Percentiles rank a stretch among this genome's conserved stretches.
phyloP scores from a whole-genome alignment of 2,888 invertebrate species.

The Tipula lateralis region DNA sequence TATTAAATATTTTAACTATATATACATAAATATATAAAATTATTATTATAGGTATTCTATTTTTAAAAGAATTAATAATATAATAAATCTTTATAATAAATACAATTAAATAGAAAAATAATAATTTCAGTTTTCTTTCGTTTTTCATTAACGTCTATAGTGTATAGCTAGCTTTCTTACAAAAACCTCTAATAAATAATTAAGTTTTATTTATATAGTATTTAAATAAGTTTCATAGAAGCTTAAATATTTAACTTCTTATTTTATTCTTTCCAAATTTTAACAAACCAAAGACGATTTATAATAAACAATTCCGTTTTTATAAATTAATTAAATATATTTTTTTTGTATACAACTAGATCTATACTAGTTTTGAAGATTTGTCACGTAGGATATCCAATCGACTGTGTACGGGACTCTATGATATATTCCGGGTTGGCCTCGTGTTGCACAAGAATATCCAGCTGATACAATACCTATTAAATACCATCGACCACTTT shows the following conservation, averaged over 20 bases:
- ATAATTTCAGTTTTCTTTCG: neutral
- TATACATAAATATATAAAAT: slow-evolving; percentile 19
- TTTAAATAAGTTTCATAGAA: slow-evolving; percentile 19
- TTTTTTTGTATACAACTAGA: neutral
- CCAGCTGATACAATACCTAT: slow-evolving; percentile 87
- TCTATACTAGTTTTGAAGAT: slow-evolving; percentile 36
- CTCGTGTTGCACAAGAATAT: slow-evolving; percentile 88
- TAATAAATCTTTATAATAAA: slow-evolving; percentile 4
- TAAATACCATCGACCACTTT: slow-evolving; percentile 81
- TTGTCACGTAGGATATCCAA: slow-evolving; percentile 71
- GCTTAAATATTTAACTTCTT: neutral
- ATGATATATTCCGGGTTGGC: slow-evolving; percentile 92
- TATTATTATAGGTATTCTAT: neutral
- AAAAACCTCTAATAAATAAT: neutral
- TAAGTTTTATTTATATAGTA: neutral
- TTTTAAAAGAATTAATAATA: neutral
- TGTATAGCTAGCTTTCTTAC: neutral
- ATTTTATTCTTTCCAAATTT: neutral
- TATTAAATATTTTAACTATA: slow-evolving; percentile 14
- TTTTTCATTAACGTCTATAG: neutral
- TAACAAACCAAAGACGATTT: neutral
- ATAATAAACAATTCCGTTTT: neutral
- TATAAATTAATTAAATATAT: neutral
- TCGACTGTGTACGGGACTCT: slow-evolving; percentile 89
- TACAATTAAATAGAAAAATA: neutral